These are phyloP conservation scores for Elachura formosa DNA, from an alignment of 2,113 vertebrate species.

Conservation along the genomic window DNA sequence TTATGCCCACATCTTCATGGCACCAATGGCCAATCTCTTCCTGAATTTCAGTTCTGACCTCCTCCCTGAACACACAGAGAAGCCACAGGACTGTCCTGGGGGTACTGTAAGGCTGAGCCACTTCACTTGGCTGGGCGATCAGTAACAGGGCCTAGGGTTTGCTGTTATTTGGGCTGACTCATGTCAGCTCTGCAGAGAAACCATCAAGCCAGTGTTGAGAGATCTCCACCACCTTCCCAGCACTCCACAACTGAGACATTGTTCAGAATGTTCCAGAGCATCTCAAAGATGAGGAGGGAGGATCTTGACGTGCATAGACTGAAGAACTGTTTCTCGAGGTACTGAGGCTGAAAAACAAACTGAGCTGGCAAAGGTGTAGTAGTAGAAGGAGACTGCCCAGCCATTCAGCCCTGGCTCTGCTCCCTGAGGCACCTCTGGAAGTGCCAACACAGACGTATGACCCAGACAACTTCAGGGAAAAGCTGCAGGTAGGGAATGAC, in stretches of 20 bases:
- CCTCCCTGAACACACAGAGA: background rate
- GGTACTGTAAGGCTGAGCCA: background rate
- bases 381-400: background rate
- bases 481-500: background rate
- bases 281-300: background rate
- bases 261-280: background rate
- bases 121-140: background rate
- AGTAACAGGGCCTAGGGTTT: background rate
- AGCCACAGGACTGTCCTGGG: background rate
- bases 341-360: background rate
- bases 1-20: background rate
- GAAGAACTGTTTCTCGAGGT: background rate
- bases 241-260: background rate
- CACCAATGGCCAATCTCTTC: background rate
- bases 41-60: background rate
- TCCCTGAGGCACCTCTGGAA: background rate
- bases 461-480: background rate
- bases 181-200: background rate
- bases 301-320: background rate
- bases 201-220: background rate
- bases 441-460: background rate
- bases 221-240: background rate
- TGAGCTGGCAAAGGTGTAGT: background rate
- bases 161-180: background rate
- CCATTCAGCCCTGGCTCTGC: background rate